phyloP scores from a whole-genome alignment of 2,888 invertebrate species.

The Epicampocera succincta region DNA sequence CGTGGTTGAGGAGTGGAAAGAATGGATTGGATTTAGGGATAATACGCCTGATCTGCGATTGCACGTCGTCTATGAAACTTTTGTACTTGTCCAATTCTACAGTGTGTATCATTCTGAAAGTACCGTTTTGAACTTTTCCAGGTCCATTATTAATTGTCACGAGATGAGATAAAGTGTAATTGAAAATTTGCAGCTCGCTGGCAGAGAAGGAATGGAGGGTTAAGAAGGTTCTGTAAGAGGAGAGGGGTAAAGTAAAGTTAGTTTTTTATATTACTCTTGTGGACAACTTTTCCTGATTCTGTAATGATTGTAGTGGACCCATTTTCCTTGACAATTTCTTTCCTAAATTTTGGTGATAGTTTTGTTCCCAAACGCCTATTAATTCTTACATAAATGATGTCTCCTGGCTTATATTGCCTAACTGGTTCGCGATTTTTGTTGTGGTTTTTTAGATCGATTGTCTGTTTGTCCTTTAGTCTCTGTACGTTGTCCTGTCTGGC shows the following conservation, averaged over 20 bases:
- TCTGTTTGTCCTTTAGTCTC: constrained; percentile 31
- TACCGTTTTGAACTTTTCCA: constrained; percentile 26
- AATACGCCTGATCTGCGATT: constrained; percentile 12
- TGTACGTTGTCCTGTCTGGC: constrained; percentile 39
- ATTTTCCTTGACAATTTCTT: constrained; percentile 45
- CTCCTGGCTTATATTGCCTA: constrained; percentile 65
- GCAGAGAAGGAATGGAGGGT: constrained; percentile 11
- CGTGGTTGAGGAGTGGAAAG: constrained; percentile 26
- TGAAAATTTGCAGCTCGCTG: constrained; percentile 28
- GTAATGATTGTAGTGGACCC: constrained; percentile 22
- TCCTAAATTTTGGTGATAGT: constrained; percentile 37
- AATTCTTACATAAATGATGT: constrained; percentile 64
- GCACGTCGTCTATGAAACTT: constrained; percentile 28
- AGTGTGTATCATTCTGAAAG: constrained; percentile 27
- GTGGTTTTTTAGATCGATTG: constrained; percentile 37
- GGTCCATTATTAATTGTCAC: constrained; percentile 16
- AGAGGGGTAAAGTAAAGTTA: constrained; percentile 23
- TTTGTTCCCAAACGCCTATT: constrained; percentile 70
- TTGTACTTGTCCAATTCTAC: constrained; percentile 31
- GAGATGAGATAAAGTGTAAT: constrained; percentile 24
- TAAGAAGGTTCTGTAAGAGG: constrained; percentile 8
- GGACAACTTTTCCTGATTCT: constrained; percentile 40
- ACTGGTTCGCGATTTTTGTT: constrained; percentile 59
- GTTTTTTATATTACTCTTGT: constrained; percentile 48
- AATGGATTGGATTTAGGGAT: constrained; percentile 41